Base-by-base conservation (phyloP, 2,797 vertebrate genomes). In the Octomys mimax region DNA sequence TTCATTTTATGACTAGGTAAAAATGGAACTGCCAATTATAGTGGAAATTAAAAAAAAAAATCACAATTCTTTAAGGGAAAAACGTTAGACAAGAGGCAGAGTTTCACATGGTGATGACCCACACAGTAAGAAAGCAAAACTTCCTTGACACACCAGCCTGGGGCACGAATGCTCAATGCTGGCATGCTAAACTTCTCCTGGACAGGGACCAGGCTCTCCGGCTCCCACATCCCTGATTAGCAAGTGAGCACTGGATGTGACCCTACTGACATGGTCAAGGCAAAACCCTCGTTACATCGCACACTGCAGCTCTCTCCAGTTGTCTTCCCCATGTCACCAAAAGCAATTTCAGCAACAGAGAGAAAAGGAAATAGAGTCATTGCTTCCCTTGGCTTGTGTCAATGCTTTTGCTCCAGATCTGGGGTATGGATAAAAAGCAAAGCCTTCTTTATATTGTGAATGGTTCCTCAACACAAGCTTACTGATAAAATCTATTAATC, bases 1-100 rank as follows among this genome's bases (percentile, higher is more conserved):
- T 16, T 36, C 46, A 59, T 70, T 91, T 86, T 77, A 36, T 66
- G 54, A 83, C 16, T 71, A 73, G 21, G 28, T 90, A 42, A 93
- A 52, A 93, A 78, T 33, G 33, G 33, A 36, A 70, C 24, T 79
- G 46, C 68, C 42, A 36, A 18, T 75, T 81, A 73, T 6, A 92
- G 24, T 3, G 66, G 66, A 94, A 82, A 92, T 68, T 87, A 36
- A 52, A n/a, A 93, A n/a, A 93, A 78, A 57, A 57, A 78, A 82
- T 22, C 33, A 49, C 42, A 7, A 9, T 80, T 87, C 26, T 18
- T 89, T 90, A 77, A 33, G 59, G 59, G 46, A 49, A 13, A 33
- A 68, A 49, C 18, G 19, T 31, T 36, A 92, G 52, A n/a, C 39
- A 87, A 59, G 7, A 8, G 18, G 5, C 5, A 24, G 79, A 77